A percentile compares a stretch with the other conserved stretches of the same genome.
These are phyloP conservation scores for Heterodera carotae DNA, from an alignment of 1,140 invertebrate species.

Conservation along the genomic window DNA sequence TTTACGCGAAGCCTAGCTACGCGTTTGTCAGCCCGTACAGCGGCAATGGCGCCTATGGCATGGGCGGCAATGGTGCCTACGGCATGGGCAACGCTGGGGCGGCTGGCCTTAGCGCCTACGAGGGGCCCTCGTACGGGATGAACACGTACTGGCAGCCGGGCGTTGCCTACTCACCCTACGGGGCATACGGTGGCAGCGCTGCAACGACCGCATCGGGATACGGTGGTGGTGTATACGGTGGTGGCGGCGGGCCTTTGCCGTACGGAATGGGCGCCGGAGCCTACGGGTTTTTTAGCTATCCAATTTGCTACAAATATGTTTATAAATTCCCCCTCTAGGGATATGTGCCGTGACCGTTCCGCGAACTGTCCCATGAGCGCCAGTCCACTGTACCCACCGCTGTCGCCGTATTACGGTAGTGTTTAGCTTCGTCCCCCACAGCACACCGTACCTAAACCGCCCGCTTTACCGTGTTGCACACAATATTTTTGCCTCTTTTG, in stretches of 20 bases:
- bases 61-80: neutral
- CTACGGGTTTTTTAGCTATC: neutral
- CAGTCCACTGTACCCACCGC: neutral
- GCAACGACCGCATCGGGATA: neutral
- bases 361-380: constrained; percentile 28
- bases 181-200: neutral
- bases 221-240: neutral
- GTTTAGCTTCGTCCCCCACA: neutral
- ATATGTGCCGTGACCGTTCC: constrained; percentile 23
- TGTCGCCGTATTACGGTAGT: neutral
- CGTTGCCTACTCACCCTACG: constrained; percentile 33
- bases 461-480: neutral
- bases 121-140: constrained; percentile 28
- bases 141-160: constrained; percentile 42
- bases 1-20: constrained; percentile 15
- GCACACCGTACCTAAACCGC: neutral
- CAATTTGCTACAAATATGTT: neutral
- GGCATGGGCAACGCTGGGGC: too few species aligned
- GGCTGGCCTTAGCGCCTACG: neutral
- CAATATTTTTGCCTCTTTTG: neutral
- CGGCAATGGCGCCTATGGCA: neutral
- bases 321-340: neutral
- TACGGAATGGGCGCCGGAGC: neutral
- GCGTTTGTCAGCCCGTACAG: neutral
- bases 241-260: neutral